A percentile compares a stretch with the other conserved stretches of the same genome.
phyloP scores from a whole-genome alignment of 2,888 invertebrate species.

The Pandemis cinnamomeana region DNA sequence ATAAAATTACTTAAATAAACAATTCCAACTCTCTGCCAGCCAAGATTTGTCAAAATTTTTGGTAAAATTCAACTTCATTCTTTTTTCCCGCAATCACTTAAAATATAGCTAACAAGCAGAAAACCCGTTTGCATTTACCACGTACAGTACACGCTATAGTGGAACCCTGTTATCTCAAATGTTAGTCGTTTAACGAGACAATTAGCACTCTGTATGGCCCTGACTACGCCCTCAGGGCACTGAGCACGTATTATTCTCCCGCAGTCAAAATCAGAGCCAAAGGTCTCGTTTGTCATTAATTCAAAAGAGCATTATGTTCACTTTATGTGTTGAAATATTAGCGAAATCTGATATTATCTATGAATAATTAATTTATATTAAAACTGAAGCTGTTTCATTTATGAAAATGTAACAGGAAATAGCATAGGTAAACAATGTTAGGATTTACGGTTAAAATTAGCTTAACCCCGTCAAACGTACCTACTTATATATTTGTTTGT shows the following conservation, averaged over 20 bases:
- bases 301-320: neutral
- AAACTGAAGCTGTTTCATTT: neutral
- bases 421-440: neutral
- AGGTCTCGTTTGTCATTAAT: conserved; percentile 12
- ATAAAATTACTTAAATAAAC: neutral
- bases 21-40: no score
- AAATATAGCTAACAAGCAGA: neutral
- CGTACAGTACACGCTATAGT: neutral
- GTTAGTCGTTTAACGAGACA: conserved; percentile 24
- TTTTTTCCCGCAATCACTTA: neutral
- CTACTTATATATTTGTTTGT: neutral
- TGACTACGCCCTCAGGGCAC: conserved; percentile 21
- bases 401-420: neutral
- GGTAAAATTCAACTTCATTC: neutral
- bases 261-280: conserved; percentile 6
- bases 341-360: neutral
- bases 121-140: conserved; percentile 10
- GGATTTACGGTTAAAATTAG: conserved; percentile 4
- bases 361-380: neutral
- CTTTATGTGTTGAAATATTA: neutral
- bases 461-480: neutral
- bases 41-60: neutral
- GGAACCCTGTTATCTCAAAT: conserved; percentile 16
- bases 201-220: conserved; percentile 21
- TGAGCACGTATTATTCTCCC: conserved; percentile 26